These are phyloP conservation scores for Eubucco bourcierii DNA, from an alignment of 2,113 vertebrate species.

Conservation along the genomic window DNA sequence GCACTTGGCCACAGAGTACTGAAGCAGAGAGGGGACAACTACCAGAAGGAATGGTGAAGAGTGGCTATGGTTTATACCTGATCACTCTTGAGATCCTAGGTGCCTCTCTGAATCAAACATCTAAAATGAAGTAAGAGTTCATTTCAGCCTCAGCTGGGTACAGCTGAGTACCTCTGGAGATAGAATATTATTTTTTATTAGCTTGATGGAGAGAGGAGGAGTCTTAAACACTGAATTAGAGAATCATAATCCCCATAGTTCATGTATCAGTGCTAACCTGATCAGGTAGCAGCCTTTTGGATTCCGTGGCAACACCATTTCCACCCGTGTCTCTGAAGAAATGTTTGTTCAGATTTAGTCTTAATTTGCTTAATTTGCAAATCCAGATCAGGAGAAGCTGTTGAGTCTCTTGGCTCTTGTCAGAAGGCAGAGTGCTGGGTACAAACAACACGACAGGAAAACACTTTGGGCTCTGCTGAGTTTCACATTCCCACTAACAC, in stretches of 20 bases:
- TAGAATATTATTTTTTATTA: background rate
- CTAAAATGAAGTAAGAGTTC: background rate
- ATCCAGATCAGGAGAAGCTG: background rate
- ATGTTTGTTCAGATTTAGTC: background rate
- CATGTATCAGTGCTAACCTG: no score
- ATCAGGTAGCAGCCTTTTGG: background rate
- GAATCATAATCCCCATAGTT: background rate
- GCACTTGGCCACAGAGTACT: background rate
- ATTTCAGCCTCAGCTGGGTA: background rate
- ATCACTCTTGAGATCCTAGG: background rate
- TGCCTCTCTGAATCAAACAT: background rate
- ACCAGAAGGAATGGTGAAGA: background rate
- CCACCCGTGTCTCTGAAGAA: background rate
- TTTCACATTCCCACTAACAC: background rate
- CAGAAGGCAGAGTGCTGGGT: background rate
- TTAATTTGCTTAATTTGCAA: background rate
- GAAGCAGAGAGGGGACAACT: background rate
- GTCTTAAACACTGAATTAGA: background rate
- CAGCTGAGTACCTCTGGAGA: background rate
- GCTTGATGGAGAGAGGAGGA: background rate
- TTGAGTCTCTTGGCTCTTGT: background rate
- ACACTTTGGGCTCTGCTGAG: background rate
- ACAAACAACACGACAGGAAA: background rate
- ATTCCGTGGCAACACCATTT: background rate
- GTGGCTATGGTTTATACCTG: background rate